Evolutionary conservation across 2,113 vertebrate genomes (phyloP).

Genomic region (Otocyon megalotis): DNA sequence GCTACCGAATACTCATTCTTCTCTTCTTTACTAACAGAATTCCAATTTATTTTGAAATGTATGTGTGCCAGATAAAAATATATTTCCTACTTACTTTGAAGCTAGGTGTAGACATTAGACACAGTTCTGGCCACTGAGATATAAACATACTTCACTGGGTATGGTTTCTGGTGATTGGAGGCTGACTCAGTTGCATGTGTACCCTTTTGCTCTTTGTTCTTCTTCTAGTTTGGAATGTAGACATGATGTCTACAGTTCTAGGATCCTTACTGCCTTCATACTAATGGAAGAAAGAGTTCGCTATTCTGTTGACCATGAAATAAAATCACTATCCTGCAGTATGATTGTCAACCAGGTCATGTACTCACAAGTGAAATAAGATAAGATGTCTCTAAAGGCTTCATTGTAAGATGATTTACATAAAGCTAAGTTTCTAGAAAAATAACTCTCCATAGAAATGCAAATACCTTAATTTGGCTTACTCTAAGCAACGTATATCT

Average conservation of each 20-base stretch:
- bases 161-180: neutral
- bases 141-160: neutral
- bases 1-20: neutral
- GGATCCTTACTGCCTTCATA: neutral
- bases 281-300: neutral
- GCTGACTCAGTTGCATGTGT: neutral
- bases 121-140: neutral
- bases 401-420: slow-evolving; percentile 12
- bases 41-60: neutral
- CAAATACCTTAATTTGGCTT: neutral
- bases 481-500: neutral
- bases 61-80: neutral
- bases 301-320: neutral
- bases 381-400: neutral
- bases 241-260: neutral
- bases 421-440: neutral
- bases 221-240: neutral
- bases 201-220: neutral
- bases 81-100: neutral
- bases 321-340: neutral
- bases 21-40: neutral
- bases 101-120: neutral
- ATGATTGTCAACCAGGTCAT: neutral
- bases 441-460: neutral
- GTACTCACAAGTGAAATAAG: neutral